Conservation (phyloP, 1,140 invertebrate genomes). For the Fopius arisanus region DNA sequence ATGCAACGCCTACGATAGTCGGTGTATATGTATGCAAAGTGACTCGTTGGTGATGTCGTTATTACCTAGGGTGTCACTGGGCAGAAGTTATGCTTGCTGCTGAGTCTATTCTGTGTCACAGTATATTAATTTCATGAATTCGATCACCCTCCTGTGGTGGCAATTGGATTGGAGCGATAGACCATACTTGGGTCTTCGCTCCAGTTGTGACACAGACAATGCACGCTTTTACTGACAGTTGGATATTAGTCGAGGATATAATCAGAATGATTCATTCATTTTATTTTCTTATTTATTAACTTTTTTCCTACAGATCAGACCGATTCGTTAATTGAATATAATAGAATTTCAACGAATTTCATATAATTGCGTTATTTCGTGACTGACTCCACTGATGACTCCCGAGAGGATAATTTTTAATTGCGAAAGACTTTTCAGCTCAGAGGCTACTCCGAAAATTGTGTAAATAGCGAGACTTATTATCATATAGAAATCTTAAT, state of each 20-base stretch:
- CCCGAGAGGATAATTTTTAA: not conserved
- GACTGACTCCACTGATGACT: too few species aligned
- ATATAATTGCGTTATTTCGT: not conserved
- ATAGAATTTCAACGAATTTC: not conserved
- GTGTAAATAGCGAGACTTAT: not conserved
- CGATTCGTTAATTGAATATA: not conserved
- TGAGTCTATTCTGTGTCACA: not conserved
- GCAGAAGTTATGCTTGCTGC: not conserved
- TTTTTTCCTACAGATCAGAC: not conserved
- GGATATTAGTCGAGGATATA: not conserved
- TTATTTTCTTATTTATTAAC: not conserved
- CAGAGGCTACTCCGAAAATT: not conserved
- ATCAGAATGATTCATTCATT: not conserved
- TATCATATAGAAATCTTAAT: too few species aligned
- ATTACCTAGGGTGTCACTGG: constrained; percentile 1
- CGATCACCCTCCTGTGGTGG: not conserved
- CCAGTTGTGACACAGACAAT: not conserved
- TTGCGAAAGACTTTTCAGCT: not conserved
- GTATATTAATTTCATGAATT: not conserved
- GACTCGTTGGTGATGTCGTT: not conserved
- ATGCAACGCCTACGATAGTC: too few species aligned
- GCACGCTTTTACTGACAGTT: not conserved
- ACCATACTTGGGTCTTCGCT: not conserved
- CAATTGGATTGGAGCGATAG: not conserved
- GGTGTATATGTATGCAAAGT: not conserved